Conservation (phyloP, 2,797 vertebrate species). For the Avahi laniger region DNA sequence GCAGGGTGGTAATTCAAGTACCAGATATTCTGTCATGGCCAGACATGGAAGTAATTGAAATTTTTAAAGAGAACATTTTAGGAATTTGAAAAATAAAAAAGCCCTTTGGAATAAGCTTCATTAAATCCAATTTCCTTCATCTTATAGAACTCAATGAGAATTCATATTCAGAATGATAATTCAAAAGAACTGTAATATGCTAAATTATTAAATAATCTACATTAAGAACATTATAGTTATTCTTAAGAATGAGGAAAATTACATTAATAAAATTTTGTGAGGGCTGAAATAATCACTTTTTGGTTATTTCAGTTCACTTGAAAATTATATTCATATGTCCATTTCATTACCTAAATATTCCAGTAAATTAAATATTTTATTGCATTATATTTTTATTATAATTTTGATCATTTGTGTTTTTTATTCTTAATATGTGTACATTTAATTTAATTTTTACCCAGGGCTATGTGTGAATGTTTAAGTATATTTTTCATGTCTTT, state of each 20-base stretch:
- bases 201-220: background rate
- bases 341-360: background rate
- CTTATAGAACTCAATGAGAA: background rate
- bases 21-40: background rate
- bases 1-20: background rate
- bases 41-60: background rate
- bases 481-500: constrained; percentile 37
- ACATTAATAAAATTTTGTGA: background rate
- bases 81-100: constrained; percentile 10
- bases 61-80: background rate
- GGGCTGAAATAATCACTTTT: background rate
- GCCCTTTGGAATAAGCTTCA: background rate
- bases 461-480: background rate
- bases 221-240: background rate
- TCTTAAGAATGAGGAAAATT: constrained; percentile 35
- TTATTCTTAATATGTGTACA: background rate
- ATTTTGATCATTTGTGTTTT: background rate
- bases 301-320: background rate
- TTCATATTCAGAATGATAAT: background rate
- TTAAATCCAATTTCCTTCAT: background rate
- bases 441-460: constrained; percentile 30
- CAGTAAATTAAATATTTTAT: constrained; percentile 26
- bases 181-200: background rate
- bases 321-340: background rate
- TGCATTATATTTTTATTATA: background rate